Conservation (phyloP, 1,140 invertebrate species). For the Acromyrmex echinatior region DNA sequence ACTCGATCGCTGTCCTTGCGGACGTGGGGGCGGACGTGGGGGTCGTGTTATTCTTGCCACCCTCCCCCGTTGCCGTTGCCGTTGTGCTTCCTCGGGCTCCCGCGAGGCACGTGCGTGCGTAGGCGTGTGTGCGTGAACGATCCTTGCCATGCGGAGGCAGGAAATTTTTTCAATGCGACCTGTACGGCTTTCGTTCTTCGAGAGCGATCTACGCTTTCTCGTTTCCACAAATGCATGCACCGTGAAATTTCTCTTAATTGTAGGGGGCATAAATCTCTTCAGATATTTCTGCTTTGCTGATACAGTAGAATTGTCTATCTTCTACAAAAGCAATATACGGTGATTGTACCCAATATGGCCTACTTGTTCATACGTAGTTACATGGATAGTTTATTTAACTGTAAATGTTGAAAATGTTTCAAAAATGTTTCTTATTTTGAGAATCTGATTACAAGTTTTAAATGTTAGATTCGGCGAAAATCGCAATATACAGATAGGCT, state of each 20-base stretch:
- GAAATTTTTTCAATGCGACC: slow-evolving; percentile 3
- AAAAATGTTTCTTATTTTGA: too few relatives aligned
- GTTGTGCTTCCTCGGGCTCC: not conserved
- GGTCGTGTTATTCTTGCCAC: slow-evolving; percentile 76
- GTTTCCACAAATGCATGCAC: not conserved
- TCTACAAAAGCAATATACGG: not conserved
- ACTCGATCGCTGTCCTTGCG: slow-evolving; percentile 68
- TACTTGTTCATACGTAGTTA: too few relatives aligned
- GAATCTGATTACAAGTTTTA: too few relatives aligned
- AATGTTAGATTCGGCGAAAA: too few relatives aligned
- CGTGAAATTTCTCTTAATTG: not conserved
- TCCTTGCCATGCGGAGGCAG: slow-evolving; percentile 6
- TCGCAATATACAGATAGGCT: too few relatives aligned
- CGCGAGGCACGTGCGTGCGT: slow-evolving; percentile 33
- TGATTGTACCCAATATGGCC: too few relatives aligned
- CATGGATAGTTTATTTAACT: too few relatives aligned
- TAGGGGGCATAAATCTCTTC: not conserved
- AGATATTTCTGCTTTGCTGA: not conserved
- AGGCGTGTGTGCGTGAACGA: slow-evolving; percentile 13
- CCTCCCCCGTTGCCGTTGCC: not conserved
- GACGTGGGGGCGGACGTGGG: slow-evolving; percentile 50
- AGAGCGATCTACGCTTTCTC: not conserved
- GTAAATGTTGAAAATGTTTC: too few relatives aligned
- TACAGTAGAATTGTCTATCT: not conserved
- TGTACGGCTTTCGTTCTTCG: not conserved